Conservation (phyloP, 2,113 vertebrate genomes). For the Gracilinanus agilis region DNA sequence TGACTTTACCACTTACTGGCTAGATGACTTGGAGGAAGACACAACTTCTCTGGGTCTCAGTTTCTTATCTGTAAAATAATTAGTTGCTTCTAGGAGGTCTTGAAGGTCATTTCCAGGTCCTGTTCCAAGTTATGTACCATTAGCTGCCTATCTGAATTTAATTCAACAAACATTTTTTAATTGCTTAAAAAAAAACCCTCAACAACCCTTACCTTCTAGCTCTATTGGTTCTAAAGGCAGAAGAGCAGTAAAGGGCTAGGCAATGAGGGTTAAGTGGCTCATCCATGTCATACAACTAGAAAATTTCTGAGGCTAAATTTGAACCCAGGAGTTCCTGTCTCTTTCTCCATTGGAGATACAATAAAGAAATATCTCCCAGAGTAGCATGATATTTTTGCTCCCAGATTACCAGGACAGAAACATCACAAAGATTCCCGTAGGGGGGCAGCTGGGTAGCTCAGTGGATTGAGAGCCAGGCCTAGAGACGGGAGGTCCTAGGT, state of each 20-base stretch:
- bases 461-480: no score
- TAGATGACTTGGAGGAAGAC: background rate
- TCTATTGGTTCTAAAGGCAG: no score
- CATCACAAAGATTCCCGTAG: background rate
- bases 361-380: background rate
- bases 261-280: no score
- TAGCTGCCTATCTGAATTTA: background rate
- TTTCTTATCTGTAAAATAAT: background rate
- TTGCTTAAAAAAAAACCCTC: no score
- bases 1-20: background rate
- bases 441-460: no score
- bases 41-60: background rate
- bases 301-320: no score
- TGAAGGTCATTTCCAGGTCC: background rate
- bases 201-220: no score
- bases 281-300: no score
- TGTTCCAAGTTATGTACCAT: background rate
- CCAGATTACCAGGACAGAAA: background rate
- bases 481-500: no score
- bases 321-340: no score
- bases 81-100: background rate
- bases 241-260: no score
- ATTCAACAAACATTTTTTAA: background rate
- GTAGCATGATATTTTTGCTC: background rate
- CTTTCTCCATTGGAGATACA: background rate